Conservation (phyloP, 2,113 vertebrate genomes). For the Cyprinodon variegatus region DNA sequence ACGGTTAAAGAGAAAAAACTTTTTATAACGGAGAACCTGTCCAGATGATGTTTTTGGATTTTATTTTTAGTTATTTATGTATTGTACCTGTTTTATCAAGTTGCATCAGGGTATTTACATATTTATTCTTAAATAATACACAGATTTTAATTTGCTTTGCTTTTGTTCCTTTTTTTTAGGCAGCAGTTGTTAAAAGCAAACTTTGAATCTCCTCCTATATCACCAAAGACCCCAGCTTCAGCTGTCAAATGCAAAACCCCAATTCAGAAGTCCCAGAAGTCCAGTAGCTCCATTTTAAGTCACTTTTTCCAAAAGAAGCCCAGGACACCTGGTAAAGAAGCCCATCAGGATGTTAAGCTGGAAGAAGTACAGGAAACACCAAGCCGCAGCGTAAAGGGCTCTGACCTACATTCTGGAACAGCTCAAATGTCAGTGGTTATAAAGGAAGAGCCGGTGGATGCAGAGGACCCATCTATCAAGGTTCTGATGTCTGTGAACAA, state of each 20-base stretch:
- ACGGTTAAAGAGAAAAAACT: too few relatives aligned
- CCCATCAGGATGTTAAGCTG: not conserved
- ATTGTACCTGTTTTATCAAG: too few relatives aligned
- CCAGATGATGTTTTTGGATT: too few relatives aligned
- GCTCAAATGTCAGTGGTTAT: conserved; percentile 9
- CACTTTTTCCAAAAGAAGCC: conserved; percentile 75
- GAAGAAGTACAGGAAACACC: not conserved
- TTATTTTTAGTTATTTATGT: too few relatives aligned
- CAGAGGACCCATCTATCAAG: conserved; percentile 13
- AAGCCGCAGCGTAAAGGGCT: not conserved
- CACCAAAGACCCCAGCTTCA: conserved; percentile 65
- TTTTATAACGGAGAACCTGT: too few relatives aligned
- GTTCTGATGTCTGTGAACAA: conserved; percentile 38
- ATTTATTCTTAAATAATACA: not conserved
- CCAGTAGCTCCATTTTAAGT: conserved; percentile 64
- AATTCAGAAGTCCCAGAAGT: conserved; percentile 47
- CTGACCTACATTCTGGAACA: conserved; percentile 9
- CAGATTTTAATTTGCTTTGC: not conserved
- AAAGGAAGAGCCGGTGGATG: conserved; percentile 38
- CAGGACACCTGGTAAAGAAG: conserved; percentile 34
- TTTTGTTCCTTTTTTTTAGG: conserved; percentile 65
- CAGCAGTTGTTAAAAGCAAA: conserved; percentile 79
- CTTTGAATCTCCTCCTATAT: conserved; percentile 79
- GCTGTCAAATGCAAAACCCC: conserved; percentile 59
- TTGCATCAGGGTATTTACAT: too few relatives aligned